Evolutionary conservation across 1,140 invertebrate genomes (phyloP), one percentile per base, ranked within the genome.

Genomic region (Drosophila kepulauana): DNA sequence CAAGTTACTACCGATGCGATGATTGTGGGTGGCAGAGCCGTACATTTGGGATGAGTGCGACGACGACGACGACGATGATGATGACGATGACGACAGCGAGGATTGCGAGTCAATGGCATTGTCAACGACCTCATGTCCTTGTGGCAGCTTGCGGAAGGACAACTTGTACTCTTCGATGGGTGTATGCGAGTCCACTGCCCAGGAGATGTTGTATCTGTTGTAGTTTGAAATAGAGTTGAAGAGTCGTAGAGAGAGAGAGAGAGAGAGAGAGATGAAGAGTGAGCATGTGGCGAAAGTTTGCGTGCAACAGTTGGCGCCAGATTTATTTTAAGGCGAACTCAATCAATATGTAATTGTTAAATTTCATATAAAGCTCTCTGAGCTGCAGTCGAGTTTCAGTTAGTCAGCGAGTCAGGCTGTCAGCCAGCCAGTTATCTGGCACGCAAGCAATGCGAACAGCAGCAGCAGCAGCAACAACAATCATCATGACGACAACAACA

Each of bases 101-200:
- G 93, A 92, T 62, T 93, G 93, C 67, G 94, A 90, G 75, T 85
- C 85, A 75, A 92, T 92, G 76, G 79, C 79, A 73, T 93, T 93
- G 77, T 94, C 93, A 79, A 86, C 89, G 80, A 91, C 91, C 78
- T 92, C 91, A 64, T 93, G 89, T 82, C 90, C 90, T 67, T 94
- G 93, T 33, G 94, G 94, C 68, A 95, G 92, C 82, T 94, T 94
- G 67, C 95, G 93, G 92, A 94, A 96, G 61, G 94, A 94, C 63
- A 96, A 91, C 89, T 95, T 94, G 84, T 95, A 95, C 89, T 95
- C 95, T 78, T 95, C 94, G 51, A 96, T 94, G 45, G 95, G 94
- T 59, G 94, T 94, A 75, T 94, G 94, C 59, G 95, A 95, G 74
- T 95, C 94, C 2, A 95, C 94, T 25, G 94, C 92, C 95, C 95